Evolutionary conservation across 2,113 vertebrate genomes (phyloP).

Genomic region (Anguilla rostrata): DNA sequence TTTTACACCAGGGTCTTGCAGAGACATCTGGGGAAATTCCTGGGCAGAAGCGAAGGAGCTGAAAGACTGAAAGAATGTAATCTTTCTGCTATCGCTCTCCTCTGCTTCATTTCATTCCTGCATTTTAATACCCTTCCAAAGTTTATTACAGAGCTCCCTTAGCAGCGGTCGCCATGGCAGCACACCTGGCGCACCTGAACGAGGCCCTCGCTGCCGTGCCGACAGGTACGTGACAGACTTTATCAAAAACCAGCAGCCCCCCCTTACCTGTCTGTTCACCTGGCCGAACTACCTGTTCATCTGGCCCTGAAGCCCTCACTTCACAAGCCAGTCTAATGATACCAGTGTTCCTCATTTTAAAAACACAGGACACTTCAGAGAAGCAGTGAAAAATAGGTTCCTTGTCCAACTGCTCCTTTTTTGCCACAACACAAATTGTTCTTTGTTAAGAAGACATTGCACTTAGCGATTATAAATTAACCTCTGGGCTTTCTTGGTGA

Average conservation of each 20-base stretch:
- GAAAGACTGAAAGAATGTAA: slow-evolving; percentile 32
- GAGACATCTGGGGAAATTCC: slow-evolving; percentile 28
- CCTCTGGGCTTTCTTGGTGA: no score
- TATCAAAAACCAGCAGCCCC: not conserved
- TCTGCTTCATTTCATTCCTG: slow-evolving; percentile 27
- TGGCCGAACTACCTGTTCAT: not conserved
- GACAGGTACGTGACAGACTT: not conserved
- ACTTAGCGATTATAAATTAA: no score
- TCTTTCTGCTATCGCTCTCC: slow-evolving; percentile 1
- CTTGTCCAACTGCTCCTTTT: no score
- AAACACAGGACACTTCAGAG: no score
- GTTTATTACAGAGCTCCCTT: slow-evolving; percentile 15
- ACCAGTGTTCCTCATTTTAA: no score
- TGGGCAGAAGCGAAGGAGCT: not conserved
- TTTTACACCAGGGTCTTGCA: not conserved
- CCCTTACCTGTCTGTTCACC: not conserved
- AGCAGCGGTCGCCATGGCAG: not conserved
- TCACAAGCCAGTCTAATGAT: not conserved
- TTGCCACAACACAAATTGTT: no score
- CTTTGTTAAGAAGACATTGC: no score
- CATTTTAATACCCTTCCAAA: slow-evolving; percentile 9
- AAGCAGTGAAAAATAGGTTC: no score
- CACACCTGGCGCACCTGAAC: slow-evolving; percentile 35
- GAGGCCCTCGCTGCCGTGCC: not conserved
- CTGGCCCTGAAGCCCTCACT: not conserved